Percentiles rank a stretch among this genome's conserved stretches.
Conservation (phyloP, 2,888 invertebrate genomes). For the Apamea crenata region DNA sequence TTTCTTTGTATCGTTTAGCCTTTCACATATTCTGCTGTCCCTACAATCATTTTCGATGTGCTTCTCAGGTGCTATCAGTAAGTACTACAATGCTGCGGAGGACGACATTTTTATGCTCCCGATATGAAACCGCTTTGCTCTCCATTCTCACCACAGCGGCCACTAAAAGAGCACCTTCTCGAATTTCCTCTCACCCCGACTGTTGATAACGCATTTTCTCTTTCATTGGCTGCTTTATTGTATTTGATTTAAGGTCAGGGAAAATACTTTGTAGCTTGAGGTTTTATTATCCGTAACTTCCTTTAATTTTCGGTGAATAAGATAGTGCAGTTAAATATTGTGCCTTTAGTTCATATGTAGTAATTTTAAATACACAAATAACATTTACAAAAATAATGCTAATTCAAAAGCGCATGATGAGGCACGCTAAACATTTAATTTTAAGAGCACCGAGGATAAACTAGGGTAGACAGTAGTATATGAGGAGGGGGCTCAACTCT, state of each 20-base stretch:
- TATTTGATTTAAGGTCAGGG: constrained; percentile 55
- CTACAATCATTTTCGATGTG: constrained; percentile 59
- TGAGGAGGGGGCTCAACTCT: neutral
- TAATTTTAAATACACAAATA: neutral
- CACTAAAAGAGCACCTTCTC: constrained; percentile 75
- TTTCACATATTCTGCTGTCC: constrained; percentile 49
- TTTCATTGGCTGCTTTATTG: constrained; percentile 74
- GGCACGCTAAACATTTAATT: neutral
- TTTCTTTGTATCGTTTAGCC: neutral
- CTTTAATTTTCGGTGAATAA: neutral
- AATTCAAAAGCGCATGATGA: neutral
- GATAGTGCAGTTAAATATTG: neutral
- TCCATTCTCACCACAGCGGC: constrained; percentile 64
- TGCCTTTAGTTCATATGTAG: neutral
- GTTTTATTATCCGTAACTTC: neutral
- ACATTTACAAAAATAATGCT: neutral
- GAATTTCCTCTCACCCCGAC: constrained; percentile 81
- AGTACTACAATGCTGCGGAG: constrained; percentile 72
- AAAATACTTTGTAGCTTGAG: neutral
- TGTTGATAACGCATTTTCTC: constrained; percentile 72
- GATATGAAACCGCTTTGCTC: constrained; percentile 75
- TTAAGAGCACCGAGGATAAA: neutral
- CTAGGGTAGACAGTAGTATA: neutral
- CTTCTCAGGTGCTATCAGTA: constrained; percentile 73
- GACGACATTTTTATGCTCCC: constrained; percentile 78